Evolutionary conservation across 2,113 vertebrate species (phyloP).

Genomic region (Ctenomys sociabilis): DNA sequence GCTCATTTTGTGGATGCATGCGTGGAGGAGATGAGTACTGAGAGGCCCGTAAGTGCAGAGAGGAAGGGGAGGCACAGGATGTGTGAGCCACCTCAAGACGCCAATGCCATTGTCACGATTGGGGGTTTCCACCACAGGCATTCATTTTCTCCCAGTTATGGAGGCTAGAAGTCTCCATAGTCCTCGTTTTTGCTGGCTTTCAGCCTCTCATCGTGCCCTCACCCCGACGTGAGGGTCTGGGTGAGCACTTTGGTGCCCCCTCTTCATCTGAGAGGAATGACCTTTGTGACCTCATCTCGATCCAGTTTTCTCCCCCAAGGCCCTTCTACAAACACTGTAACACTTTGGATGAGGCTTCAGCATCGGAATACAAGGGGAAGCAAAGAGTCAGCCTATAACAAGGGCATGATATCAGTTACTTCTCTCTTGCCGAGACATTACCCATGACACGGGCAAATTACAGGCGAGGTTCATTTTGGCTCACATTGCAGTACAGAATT

Average conservation of each 20-base stretch:
- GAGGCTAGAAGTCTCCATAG: not conserved
- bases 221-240: not conserved
- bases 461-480: not conserved
- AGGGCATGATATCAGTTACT: not conserved
- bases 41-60: not conserved
- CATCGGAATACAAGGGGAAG: not conserved
- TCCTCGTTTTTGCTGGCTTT: not conserved
- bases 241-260: not conserved
- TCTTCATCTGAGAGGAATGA: not conserved
- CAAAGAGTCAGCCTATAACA: not conserved
- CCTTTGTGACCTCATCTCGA: not conserved
- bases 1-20: fast-evolving
- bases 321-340: not conserved
- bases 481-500: not conserved
- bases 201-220: not conserved
- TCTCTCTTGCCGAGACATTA: not conserved
- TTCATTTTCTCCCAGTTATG: not conserved
- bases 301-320: not conserved
- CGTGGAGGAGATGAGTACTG: not conserved
- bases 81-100: not conserved
- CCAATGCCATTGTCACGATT: not conserved
- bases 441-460: not conserved
- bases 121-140: not conserved
- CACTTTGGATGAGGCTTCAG: not conserved
- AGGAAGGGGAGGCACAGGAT: not conserved